Evolutionary conservation across 2,888 invertebrate genomes (phyloP), one percentile per base, ranked within the genome.

Genomic region (Leistus spinibarbis): DNA sequence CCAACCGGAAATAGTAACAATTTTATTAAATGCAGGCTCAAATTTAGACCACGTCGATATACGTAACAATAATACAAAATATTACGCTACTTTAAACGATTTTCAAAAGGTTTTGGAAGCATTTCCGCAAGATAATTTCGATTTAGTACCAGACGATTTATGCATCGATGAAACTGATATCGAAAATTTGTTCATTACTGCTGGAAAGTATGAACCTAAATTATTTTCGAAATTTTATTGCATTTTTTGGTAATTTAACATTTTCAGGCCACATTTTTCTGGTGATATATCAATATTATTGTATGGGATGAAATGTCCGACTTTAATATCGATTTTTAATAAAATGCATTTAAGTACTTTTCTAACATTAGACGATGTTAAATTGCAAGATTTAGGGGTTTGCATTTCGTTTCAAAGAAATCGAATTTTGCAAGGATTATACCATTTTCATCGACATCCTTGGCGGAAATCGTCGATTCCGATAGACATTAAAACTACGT

Each of bases 301-400:
- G 0, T 87, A 88, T 79, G 91, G 90, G 1, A 90, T 91, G 88
- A 87, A 87, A 76, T 88, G 90, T 80, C 89, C 90, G 78, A 83
- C 84, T 53, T 84, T 90, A 27, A 84, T 85, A 0, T 80, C 85
- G 1, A 69, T 85, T 1, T 88, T 92, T 77, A 80, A 83, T 71
- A 84, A 86, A 7, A 87, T 91, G 77, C 86, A 86, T 80, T 84
- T 92, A 19, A 85, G 87, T 73, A 85, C 86, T 1, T 91, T 92
- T 79, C 81, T 92, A 3, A 84, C 88, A 54, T 80, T 91, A 56
- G 87, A 88, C 78, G 90, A 91, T 64, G 82, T 86, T 0, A 89
- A 90, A 79, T 86, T 93, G 82, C 81, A 86, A 62, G 81, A 85
- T 69, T 79, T 91, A 54, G 91, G 91, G 53, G 86, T 92, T 17